These are phyloP conservation scores for Eupithecia tripunctaria DNA, from an alignment of 2,888 invertebrate genomes.

Conservation along the genomic window DNA sequence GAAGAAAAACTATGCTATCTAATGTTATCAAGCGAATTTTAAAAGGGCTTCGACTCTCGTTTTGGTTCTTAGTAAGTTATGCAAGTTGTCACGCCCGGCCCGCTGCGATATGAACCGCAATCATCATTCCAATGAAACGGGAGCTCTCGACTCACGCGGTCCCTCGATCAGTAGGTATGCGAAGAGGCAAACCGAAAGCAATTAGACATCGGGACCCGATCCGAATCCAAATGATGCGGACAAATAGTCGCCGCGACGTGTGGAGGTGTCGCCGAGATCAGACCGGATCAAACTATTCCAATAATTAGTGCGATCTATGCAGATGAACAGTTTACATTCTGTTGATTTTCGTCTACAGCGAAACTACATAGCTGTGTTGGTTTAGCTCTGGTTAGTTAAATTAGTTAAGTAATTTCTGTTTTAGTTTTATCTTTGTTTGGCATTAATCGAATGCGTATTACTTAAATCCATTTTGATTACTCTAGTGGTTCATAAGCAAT, in stretches of 20 bases:
- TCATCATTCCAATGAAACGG: conserved; percentile 13
- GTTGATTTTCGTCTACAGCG: background rate
- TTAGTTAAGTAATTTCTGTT: background rate
- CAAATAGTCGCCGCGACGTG: conserved; percentile 40
- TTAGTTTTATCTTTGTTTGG: background rate
- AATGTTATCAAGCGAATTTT: background rate
- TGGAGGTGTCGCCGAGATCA: conserved; percentile 59
- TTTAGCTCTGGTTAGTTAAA: background rate
- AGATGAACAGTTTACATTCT: background rate
- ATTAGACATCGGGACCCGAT: conserved; percentile 71
- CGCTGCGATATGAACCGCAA: background rate
- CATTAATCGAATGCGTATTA: background rate
- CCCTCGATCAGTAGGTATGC: conserved; percentile 67
- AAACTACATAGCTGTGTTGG: background rate
- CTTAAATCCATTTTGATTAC: background rate
- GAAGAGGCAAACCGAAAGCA: conserved; percentile 64
- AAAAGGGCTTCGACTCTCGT: background rate
- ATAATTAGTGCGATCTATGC: conserved; percentile 10
- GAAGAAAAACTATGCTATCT: too few relatives aligned
- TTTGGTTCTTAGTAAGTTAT: background rate
- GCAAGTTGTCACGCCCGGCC: background rate
- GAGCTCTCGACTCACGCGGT: conserved; percentile 19
- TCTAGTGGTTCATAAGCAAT: conserved; percentile 10
- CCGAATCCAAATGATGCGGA: conserved; percentile 64
- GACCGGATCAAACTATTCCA: background rate